Evolutionary conservation across 2,888 invertebrate genomes (phyloP).

Genomic region (Chalcis sispes): DNA sequence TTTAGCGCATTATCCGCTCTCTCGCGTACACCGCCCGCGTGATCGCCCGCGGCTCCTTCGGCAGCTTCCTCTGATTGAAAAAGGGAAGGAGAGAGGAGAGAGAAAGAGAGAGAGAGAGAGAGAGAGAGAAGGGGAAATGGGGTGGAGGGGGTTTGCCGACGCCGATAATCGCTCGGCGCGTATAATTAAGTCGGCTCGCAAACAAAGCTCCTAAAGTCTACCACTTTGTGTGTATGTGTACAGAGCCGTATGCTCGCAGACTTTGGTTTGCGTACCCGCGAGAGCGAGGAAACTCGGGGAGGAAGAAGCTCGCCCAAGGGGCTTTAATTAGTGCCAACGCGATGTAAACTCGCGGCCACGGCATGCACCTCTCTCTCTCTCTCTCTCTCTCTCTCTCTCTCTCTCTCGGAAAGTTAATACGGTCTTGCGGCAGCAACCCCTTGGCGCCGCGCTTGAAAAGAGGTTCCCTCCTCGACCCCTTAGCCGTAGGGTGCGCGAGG

Average conservation of each 20-base stretch:
- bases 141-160: no score
- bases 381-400: background rate
- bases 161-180: constrained; percentile 59
- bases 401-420: background rate
- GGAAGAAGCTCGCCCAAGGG: constrained; percentile 17
- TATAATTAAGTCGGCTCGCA: constrained; percentile 73
- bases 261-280: background rate
- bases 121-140: constrained; percentile 11
- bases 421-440: no score
- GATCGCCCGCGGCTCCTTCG: constrained; percentile 37
- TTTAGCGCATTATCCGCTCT: constrained; percentile 35
- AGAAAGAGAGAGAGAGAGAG: no score
- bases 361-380: background rate
- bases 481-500: background rate
- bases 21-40: constrained; percentile 25
- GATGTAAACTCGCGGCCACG: background rate
- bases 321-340: constrained; percentile 49
- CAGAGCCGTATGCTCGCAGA: no score
- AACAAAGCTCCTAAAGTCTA: constrained; percentile 68
- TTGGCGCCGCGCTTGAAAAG: no score
- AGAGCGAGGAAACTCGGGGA: background rate
- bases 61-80: constrained; percentile 10
- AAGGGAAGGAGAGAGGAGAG: constrained; percentile 21
- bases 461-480: no score
- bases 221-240: no score